phyloP scores from a whole-genome alignment of 1,140 invertebrate genomes.

The Drosophila subobscura region DNA sequence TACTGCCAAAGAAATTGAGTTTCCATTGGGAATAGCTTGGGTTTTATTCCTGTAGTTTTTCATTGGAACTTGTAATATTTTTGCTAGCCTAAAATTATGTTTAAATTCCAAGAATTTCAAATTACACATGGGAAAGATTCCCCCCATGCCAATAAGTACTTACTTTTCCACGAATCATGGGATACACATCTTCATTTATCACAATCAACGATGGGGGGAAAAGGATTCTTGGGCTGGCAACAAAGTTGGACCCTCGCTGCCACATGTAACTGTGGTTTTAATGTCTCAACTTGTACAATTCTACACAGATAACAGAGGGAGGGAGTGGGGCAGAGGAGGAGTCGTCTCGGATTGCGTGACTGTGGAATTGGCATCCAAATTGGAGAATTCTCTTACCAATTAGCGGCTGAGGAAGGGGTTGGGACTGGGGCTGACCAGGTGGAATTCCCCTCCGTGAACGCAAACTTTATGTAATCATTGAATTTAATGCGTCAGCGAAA shows the following conservation, averaged over 20 bases:
- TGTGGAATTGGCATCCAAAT: conserved; percentile 34
- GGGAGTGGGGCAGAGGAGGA: background rate
- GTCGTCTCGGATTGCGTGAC: conserved; percentile 28
- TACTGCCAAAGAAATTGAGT: too few species aligned
- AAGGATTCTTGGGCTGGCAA: conserved; percentile 2
- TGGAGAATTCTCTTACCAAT: conserved; percentile 45
- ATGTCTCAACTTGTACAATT: conserved; percentile 69
- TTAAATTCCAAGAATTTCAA: background rate
- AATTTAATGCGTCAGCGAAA: conserved; percentile 74
- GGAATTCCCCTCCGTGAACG: background rate
- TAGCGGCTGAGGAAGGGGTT: background rate
- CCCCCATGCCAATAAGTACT: background rate
- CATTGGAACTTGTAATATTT: too few species aligned
- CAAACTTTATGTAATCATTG: conserved; percentile 69
- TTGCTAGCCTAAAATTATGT: too few species aligned
- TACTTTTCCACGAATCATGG: conserved; percentile 1
- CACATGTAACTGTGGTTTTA: conserved; percentile 55
- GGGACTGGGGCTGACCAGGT: background rate
- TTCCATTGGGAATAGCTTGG: too few species aligned
- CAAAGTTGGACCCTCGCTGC: conserved; percentile 23
- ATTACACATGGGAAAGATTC: too few species aligned
- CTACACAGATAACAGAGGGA: conserved; percentile 16
- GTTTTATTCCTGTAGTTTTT: too few species aligned
- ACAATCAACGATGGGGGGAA: conserved; percentile 20
- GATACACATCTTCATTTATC: conserved; percentile 26